Evolutionary conservation across 1,140 invertebrate species (phyloP).

Genomic region (Adelges cooleyi): DNA sequence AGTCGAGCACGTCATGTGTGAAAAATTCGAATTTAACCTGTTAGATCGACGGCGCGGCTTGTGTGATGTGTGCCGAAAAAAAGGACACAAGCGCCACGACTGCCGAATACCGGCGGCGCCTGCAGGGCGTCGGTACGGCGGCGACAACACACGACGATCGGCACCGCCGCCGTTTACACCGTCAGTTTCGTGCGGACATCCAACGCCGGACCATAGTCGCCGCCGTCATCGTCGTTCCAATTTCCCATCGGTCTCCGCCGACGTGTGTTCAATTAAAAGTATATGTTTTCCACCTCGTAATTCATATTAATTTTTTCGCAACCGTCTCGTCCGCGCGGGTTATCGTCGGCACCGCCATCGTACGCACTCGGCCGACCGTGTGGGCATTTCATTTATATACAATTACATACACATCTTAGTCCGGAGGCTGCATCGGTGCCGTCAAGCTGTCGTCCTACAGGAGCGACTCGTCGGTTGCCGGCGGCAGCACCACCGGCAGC

Average conservation of each 20-base stretch:
- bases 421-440: background rate
- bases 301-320: background rate
- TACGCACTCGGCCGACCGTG: background rate
- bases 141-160: background rate
- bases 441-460: slow-evolving; percentile 34
- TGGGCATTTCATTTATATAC: too few relatives aligned
- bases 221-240: background rate
- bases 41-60: background rate
- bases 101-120: background rate
- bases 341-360: background rate
- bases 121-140: background rate
- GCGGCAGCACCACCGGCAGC: slow-evolving; percentile 28
- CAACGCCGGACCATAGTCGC: background rate
- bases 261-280: too few relatives aligned
- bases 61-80: background rate
- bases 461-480: slow-evolving; percentile 30
- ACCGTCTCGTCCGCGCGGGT: background rate
- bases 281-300: background rate
- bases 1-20: too few relatives aligned
- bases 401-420: background rate
- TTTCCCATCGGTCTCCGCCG: background rate
- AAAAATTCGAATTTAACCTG: too few relatives aligned
- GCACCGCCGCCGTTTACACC: background rate
- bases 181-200: slow-evolving; percentile 10
- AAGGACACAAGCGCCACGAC: background rate